These are phyloP conservation scores for Melipona beecheii DNA, from an alignment of 2,888 invertebrate genomes.

Conservation along the genomic window DNA sequence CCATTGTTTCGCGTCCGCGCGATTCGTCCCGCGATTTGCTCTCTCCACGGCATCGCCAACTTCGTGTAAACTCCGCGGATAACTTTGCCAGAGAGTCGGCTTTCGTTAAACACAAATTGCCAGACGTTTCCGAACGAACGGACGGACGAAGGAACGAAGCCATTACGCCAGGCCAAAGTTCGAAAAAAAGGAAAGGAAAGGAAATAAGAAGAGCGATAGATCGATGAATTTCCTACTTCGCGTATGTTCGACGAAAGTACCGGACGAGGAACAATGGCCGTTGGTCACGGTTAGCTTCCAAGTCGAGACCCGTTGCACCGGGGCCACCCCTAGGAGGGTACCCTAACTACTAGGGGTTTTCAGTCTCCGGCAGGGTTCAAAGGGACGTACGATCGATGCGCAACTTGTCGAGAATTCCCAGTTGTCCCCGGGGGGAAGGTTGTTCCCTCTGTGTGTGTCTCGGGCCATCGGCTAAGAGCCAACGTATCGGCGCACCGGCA, in stretches of 20 bases:
- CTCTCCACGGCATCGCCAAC: slow-evolving; percentile 41
- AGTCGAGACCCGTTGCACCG: neutral
- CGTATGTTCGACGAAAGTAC: neutral
- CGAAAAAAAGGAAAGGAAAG: neutral
- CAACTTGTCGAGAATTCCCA: slow-evolving; percentile 49
- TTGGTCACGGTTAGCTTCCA: neutral
- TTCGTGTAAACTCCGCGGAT: slow-evolving; percentile 71
- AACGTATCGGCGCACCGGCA: slow-evolving; percentile 51
- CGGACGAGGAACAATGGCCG: neutral
- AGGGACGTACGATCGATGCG: slow-evolving; percentile 11
- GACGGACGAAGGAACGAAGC: slow-evolving; percentile 72
- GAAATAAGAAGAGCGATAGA: neutral
- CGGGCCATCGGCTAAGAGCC: slow-evolving; percentile 54
- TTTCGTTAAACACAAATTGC: slow-evolving; percentile 76
- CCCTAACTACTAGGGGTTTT: slow-evolving; percentile 12
- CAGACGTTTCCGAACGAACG: slow-evolving; percentile 39
- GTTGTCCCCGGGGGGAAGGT: slow-evolving; percentile 28
- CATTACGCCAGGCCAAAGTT: slow-evolving; percentile 19
- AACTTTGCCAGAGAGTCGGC: slow-evolving; percentile 74
- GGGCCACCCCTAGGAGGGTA: neutral
- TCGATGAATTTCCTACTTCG: slow-evolving; percentile 29
- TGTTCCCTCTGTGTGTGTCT: slow-evolving; percentile 29
- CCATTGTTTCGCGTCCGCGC: no score
- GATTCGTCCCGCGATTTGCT: neutral
- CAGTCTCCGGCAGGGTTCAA: slow-evolving; percentile 14